Conservation (phyloP, 1,140 invertebrate species). For the Oscheius sp. region DNA sequence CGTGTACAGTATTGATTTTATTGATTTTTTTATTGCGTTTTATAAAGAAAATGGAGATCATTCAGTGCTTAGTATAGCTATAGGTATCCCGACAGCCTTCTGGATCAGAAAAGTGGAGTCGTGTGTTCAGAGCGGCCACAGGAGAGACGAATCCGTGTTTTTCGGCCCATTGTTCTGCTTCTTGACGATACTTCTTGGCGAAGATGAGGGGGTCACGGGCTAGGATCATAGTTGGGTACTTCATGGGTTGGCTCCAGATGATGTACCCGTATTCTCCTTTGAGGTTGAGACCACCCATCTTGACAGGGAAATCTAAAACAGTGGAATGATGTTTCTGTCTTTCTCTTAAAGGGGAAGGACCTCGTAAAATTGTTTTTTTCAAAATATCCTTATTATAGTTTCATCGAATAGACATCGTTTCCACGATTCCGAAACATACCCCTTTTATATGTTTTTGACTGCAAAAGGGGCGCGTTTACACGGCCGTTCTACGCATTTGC, state of each 20-base stretch:
- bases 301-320: slow-evolving; percentile 17
- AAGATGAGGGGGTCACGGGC: slow-evolving; percentile 1
- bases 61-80: not conserved
- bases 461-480: too few species aligned
- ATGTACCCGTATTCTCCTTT: slow-evolving; percentile 28
- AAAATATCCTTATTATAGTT: too few species aligned
- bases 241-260: slow-evolving; percentile 11
- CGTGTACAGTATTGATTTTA: too few species aligned
- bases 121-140: slow-evolving; percentile 18
- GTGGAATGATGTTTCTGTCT: too few species aligned
- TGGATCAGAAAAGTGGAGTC: slow-evolving; percentile 13
- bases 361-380: too few species aligned
- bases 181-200: slow-evolving; percentile 1
- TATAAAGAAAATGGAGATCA: too few species aligned
- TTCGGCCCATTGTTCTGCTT: slow-evolving; percentile 15
- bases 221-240: slow-evolving; percentile 26
- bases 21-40: too few species aligned
- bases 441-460: too few species aligned
- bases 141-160: slow-evolving; percentile 26
- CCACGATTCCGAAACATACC: not conserved
- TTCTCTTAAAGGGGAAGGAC: too few species aligned
- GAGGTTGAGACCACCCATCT: slow-evolving; percentile 10
- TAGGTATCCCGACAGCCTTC: slow-evolving; percentile 2
- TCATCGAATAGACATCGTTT: too few species aligned
- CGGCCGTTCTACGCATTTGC: too few species aligned